Evolutionary conservation across 2,888 invertebrate genomes (phyloP).

Genomic region (Rotaria macrura): DNA sequence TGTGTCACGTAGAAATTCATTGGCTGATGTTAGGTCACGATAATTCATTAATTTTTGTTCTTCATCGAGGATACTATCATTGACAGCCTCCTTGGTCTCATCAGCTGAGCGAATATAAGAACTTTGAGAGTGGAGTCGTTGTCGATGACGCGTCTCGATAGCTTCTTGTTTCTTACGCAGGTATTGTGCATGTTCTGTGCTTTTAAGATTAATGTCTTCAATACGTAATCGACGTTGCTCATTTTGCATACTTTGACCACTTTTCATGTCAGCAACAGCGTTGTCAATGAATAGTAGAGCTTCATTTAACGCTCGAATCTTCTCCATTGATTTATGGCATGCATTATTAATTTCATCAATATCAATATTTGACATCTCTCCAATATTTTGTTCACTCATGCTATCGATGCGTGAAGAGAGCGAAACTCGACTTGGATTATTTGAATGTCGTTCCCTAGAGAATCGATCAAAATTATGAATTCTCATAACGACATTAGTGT

Average conservation of each 20-base stretch:
- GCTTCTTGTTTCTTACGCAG: not conserved
- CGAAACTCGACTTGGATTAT: not conserved
- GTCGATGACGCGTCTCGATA: not conserved
- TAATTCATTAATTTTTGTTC: not conserved
- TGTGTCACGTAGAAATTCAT: not conserved
- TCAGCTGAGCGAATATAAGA: not conserved
- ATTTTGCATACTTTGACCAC: not conserved
- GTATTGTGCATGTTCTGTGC: too few relatives aligned
- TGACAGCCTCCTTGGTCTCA: not conserved
- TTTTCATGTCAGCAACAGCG: not conserved
- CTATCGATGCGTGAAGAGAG: not conserved
- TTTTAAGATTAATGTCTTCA: not conserved
- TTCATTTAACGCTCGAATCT: not conserved
- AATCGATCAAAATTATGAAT: not conserved
- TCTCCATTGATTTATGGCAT: not conserved
- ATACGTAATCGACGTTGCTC: not conserved
- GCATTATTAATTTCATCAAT: not conserved
- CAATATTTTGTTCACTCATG: not conserved
- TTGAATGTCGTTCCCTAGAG: not conserved
- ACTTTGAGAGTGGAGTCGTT: not conserved
- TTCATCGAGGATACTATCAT: not conserved
- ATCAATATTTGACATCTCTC: not conserved
- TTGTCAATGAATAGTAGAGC: not conserved
- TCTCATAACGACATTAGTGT: too few relatives aligned
- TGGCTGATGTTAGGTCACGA: not conserved